phyloP scores from a whole-genome alignment of 2,888 invertebrate genomes.

The Hofmannophila pseudospretella region DNA sequence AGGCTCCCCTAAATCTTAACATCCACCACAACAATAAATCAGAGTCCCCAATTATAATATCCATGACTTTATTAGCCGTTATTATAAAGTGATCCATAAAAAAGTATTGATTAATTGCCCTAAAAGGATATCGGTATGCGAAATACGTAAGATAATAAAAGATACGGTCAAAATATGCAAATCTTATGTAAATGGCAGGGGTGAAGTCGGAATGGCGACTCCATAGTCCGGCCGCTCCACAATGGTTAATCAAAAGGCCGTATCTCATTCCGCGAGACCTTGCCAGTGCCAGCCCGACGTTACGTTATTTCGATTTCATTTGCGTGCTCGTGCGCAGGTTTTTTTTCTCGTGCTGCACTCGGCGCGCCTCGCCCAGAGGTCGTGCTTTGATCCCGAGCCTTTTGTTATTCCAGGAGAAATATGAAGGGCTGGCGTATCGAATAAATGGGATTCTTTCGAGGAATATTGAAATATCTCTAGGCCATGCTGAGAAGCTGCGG shows the following conservation, averaged over 20 bases:
- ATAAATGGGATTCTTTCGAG: slow-evolving; percentile 67
- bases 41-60: slow-evolving; percentile 12
- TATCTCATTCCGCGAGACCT: slow-evolving; percentile 69
- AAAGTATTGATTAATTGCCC: slow-evolving; percentile 18
- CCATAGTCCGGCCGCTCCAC: slow-evolving; percentile 49
- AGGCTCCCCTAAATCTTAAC: slow-evolving; percentile 14
- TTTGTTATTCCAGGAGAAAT: slow-evolving; percentile 70
- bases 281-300: slow-evolving; percentile 44
- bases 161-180: slow-evolving; percentile 11
- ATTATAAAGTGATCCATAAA: slow-evolving; percentile 15
- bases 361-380: slow-evolving; percentile 43
- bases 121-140: slow-evolving; percentile 18
- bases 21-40: slow-evolving; percentile 18
- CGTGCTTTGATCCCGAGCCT: slow-evolving; percentile 57
- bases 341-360: slow-evolving; percentile 40
- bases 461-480: slow-evolving; percentile 69
- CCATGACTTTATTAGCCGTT: slow-evolving; percentile 15
- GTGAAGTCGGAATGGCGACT: slow-evolving; percentile 31
- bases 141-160: slow-evolving; percentile 8
- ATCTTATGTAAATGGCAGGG: slow-evolving; percentile 17
- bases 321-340: slow-evolving; percentile 69
- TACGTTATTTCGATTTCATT: slow-evolving; percentile 76
- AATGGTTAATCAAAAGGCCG: slow-evolving; percentile 73
- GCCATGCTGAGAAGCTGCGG: slow-evolving; percentile 47
- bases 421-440: slow-evolving; percentile 56